Base-by-base conservation (phyloP, 2,888 invertebrate genomes). In the Dolichopus griseipennis region DNA sequence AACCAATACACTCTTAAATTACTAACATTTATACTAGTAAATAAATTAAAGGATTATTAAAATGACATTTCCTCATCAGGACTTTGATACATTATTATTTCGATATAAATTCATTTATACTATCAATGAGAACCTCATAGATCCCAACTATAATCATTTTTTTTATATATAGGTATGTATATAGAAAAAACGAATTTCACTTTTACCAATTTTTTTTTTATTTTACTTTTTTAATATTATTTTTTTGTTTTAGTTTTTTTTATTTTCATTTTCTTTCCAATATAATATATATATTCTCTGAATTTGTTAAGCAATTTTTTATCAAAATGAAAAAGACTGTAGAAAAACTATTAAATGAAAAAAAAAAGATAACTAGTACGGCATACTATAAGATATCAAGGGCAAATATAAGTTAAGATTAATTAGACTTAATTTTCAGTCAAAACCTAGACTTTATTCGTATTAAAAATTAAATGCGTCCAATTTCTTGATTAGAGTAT, bases 21-120 rank as follows among this genome's bases (percentile, higher is more conserved):
- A 52, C 52, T 52, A 6, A 52, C 52, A n/a, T 52, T 18, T 52
- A 9, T 18, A 18, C 6, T 12, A 18, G n/a, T 52, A 52, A 52
- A 52, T 52, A 52, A 52, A 52, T 52, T 52, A 52, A 52, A 52
- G 52, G 52, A 52, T 52, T 52, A 52, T 52, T 52, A 52, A 52
- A 52, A 52, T 52, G 52, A 52, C 52, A 52, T 52, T 52, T 52
- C 15, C 52, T 52, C 52, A 52, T 52, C 52, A n/a, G 6, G 52
- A 52, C 52, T n/a, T 52, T 52, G 52, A 52, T 52, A 52, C 52
- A 52, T 52, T n/a, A n/a, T 52, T n/a, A 52, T 18, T 52, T 52
- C n/a, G n/a, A 52, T 52, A 52, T 7, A n/a, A 6, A 52, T 52
- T 18, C n/a, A 52, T 52, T 12, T 2, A 52, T 52, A 52, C 12